Base-by-base conservation (phyloP, 2,797 vertebrate species). In the Molossus molossus region DNA sequence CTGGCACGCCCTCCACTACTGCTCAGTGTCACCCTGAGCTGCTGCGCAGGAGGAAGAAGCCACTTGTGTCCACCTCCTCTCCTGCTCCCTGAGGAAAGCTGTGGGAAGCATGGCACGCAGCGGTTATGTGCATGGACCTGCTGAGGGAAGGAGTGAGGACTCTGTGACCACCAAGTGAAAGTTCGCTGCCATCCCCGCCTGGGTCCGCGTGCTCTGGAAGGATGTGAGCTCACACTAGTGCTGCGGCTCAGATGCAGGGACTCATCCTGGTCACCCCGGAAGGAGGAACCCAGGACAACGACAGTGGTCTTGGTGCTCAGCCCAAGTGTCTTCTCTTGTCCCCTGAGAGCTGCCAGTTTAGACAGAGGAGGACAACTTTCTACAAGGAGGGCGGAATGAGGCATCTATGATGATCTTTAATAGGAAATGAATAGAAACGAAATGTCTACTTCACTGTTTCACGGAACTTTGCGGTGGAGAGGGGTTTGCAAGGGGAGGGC, bases 351-450 rank as follows among this genome's bases (percentile, higher is more conserved):
- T 33, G 18, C 57, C 84, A 72, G 84, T 67, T 70, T 85, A 87
- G 83, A 25, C 1, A 8, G 12, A 94, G 48, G 10, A 57, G 67
- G 73, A 70, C 58, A 86, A 37, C 83, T 70, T 85, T 50, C 27
- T 86, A 83, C 0, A 55, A 58, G 23, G 18, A 91, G n/a, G 65
- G 33, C 27, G 75, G 60, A 37, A 77, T 86, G 29, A 55, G 55
- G 40, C 64, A 85, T 21, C 70, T 81, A 3, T 48, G 73, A 69
- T 69, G 15, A 40, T 53, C 67, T 96, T 93, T 82, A 89, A 92
- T 29, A 77, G 90, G 90, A 84, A 73, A 87, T 57, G 25, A 89
- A 86, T 33, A 27, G 72, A 81, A 79, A 96, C 0, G 4, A n/a
- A n/a, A 91, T 27, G 17, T 40, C 53, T 58, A 45, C 18, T 53